Conservation (phyloP, 2,113 vertebrate genomes). For the Climacteris rufus region DNA sequence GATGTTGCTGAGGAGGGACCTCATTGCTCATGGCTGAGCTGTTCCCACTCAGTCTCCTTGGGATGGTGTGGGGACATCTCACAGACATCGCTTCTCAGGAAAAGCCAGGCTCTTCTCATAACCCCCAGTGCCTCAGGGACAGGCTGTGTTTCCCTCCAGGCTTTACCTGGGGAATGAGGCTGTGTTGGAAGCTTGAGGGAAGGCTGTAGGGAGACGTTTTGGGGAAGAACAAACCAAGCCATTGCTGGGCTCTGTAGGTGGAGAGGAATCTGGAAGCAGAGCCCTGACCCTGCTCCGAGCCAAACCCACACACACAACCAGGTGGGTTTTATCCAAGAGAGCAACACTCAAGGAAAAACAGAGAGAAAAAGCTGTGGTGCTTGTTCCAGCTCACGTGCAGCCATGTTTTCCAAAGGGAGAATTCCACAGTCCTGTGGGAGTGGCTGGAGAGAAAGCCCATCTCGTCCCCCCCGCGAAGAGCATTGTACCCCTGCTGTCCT, state of each 20-base stretch:
- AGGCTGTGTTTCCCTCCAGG: not conserved
- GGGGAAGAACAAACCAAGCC: not conserved
- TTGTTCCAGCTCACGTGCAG: not conserved
- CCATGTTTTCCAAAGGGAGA: not conserved
- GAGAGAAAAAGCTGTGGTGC: not conserved
- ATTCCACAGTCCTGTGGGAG: not conserved
- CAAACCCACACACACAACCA: not conserved
- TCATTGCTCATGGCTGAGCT: not conserved
- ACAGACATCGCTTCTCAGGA: not conserved
- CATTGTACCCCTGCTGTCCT: not conserved
- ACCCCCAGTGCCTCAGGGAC: fast-evolving
- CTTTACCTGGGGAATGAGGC: not conserved
- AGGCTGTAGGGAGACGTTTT: not conserved
- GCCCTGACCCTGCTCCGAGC: not conserved
- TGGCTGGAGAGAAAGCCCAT: not conserved
- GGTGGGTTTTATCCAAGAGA: not conserved
- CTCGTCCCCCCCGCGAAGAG: not conserved
- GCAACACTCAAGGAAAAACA: not conserved
- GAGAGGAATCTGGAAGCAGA: not conserved
- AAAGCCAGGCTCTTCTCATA: not conserved
- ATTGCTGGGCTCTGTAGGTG: not conserved
- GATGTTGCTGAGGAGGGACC: not conserved
- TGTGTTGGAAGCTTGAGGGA: not conserved
- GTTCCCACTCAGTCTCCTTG: fast-evolving
- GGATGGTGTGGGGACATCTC: not conserved